Conservation (phyloP, 1,140 invertebrate genomes). For the Apis florea region DNA sequence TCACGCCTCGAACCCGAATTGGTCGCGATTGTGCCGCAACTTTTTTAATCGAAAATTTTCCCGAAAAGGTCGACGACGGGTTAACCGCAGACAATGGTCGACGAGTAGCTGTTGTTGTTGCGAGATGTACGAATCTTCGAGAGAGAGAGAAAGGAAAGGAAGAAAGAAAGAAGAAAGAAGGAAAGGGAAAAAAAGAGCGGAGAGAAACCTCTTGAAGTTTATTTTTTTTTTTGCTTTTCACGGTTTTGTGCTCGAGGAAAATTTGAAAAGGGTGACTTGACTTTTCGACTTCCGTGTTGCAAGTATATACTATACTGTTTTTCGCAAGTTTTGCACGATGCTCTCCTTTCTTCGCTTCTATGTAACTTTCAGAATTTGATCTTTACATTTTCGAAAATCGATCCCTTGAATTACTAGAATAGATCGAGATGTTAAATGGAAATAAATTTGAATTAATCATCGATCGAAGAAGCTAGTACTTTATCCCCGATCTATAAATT, state of each 20-base stretch:
- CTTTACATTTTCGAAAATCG: not conserved
- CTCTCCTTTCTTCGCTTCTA: constrained; percentile 6
- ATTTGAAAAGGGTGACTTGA: constrained; percentile 57
- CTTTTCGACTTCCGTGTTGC: constrained; percentile 37
- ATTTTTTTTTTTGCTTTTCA: not conserved
- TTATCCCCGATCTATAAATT: not conserved
- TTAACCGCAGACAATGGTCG: constrained; percentile 71
- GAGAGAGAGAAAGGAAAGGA: not conserved
- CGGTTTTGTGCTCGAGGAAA: constrained; percentile 32
- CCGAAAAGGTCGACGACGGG: constrained; percentile 54
- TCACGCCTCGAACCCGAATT: constrained; percentile 64
- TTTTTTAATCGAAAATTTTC: constrained; percentile 60
- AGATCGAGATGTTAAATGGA: no score
- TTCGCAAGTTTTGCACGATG: constrained; percentile 2
- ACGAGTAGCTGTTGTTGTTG: constrained; percentile 19
- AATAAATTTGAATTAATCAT: no score
- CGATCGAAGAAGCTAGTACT: not conserved
- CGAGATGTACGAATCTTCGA: constrained; percentile 47
- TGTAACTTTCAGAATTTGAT: constrained; percentile 3
- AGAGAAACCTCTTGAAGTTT: constrained; percentile 42
- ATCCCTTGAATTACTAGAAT: no score
- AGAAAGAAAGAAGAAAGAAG: constrained; percentile 25
- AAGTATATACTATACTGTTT: constrained; percentile 41
- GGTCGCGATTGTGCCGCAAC: constrained; percentile 27
- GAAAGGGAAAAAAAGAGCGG: constrained; percentile 34